Percentiles rank a stretch among this genome's conserved stretches.
These are phyloP conservation scores for Dascillus cervinus DNA, from an alignment of 2,888 invertebrate genomes.

Conservation along the genomic window DNA sequence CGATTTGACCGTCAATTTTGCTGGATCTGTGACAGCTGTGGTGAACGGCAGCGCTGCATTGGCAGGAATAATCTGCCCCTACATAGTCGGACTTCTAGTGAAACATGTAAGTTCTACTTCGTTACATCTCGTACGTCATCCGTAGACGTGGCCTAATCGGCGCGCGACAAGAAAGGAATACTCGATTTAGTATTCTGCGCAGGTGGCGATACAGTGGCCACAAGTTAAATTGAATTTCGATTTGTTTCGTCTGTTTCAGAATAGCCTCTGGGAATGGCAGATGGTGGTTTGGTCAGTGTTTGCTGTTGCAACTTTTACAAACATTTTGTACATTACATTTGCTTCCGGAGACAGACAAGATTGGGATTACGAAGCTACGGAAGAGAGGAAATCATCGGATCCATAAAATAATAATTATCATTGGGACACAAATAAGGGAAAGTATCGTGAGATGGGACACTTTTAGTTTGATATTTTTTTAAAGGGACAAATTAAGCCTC, in stretches of 20 bases:
- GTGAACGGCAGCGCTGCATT: slow-evolving; percentile 16
- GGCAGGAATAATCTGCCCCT: slow-evolving; percentile 11
- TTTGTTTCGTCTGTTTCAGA: slow-evolving; percentile 38
- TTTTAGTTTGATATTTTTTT: too few relatives aligned
- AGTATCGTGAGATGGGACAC: too few relatives aligned
- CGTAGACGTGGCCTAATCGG: too few relatives aligned
- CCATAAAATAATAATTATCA: too few relatives aligned
- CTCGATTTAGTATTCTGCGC: too few relatives aligned
- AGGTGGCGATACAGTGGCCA: too few relatives aligned
- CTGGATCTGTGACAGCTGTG: slow-evolving; percentile 16
- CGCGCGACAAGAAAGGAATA: too few relatives aligned
- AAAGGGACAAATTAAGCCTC: too few relatives aligned
- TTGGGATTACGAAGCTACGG: slow-evolving; percentile 2
- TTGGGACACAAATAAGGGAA: too few relatives aligned
- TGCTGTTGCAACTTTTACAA: slow-evolving; percentile 57
- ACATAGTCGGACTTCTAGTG: slow-evolving; percentile 10
- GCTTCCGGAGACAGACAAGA: slow-evolving; percentile 2
- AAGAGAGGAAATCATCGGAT: too few relatives aligned
- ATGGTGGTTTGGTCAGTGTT: slow-evolving; percentile 74
- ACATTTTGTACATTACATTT: slow-evolving; percentile 49
- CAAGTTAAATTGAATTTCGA: background rate
- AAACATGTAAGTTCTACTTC: slow-evolving; percentile 7
- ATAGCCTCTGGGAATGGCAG: slow-evolving; percentile 62
- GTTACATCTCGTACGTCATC: too few relatives aligned
- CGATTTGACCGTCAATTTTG: slow-evolving; percentile 17